Base-by-base conservation (phyloP, 2,797 vertebrate genomes). In the Rhyacichthys aspro region DNA sequence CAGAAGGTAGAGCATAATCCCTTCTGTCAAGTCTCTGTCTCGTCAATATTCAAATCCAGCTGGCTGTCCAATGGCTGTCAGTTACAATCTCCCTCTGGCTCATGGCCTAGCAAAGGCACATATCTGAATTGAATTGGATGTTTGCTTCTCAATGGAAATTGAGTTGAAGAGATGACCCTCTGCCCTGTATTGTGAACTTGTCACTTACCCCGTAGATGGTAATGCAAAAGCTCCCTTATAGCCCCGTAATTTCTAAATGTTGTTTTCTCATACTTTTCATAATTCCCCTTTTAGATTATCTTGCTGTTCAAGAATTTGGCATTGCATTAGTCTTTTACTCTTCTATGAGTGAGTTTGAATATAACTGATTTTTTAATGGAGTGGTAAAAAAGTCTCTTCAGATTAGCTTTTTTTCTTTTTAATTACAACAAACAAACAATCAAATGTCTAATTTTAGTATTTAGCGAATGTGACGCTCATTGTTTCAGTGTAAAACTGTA, bases 31-130 rank as follows among this genome's bases (percentile, higher is more conserved):
- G 85, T 88, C 81, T 84, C 87, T 82, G 86, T 90, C 87, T 91
- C 74, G 90, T 91, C 90, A 91, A 90, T 91, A 91, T 90, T 91
- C 90, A 91, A 89, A 91, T 91, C 80, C 85, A 71, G 66, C 82
- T 74, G 64, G 82, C 87, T 87, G 89, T 90, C 89, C 88, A 88
- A 88, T 88, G 89, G 88, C 86, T 89, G 90, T 90, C 89, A 90
- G 85, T 92, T 90, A 86, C 86, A 90, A 91, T 91, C 81, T 89
- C 76, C 79, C 88, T 84, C 86, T 76, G 82, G 78, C 84, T 86
- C 80, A 43, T 70, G 74, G 85, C 79, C 76, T 70, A 14, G 75
- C 74, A 68, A 73, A 87, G 86, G 84, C 90, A 87, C 84, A 86
- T 86, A 88, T 88, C 87, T 81, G 89, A 92, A 92, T 91, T 89